These are phyloP conservation scores for Masnerella sp. DNA, from an alignment of 2,888 invertebrate species.

Conservation along the genomic window DNA sequence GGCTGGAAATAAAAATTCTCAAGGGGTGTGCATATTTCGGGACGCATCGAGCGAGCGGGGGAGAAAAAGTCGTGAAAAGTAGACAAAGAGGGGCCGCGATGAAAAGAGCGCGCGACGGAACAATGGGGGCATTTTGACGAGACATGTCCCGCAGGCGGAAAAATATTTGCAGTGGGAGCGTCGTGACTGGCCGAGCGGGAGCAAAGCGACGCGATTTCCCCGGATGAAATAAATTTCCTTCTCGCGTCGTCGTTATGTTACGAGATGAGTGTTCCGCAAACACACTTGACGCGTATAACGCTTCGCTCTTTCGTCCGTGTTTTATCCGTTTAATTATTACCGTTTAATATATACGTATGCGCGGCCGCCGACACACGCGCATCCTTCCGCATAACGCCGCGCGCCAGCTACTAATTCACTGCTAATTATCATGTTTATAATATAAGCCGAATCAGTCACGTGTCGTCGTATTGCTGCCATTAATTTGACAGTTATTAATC, in stretches of 20 bases:
- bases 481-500: conserved; percentile 39
- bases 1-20: background rate
- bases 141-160: conserved; percentile 65
- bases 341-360: conserved; percentile 50
- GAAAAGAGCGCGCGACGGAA: conserved; percentile 62
- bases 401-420: conserved; percentile 21
- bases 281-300: conserved; percentile 60
- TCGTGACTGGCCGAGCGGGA: conserved; percentile 50
- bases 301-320: conserved; percentile 53
- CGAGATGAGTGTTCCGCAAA: conserved; percentile 64
- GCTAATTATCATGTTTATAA: conserved; percentile 41
- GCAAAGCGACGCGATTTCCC: conserved; percentile 56
- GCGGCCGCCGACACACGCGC: background rate
- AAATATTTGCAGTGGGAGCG: conserved; percentile 66
- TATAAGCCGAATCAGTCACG: conserved; percentile 9
- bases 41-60: conserved; percentile 31
- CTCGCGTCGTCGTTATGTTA: conserved; percentile 60
- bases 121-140: conserved; percentile 68
- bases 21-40: conserved; percentile 26
- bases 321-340: conserved; percentile 64
- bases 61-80: conserved; percentile 30
- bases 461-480: background rate
- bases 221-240: conserved; percentile 65
- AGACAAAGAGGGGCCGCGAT: conserved; percentile 51
- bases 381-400: conserved; percentile 22